These are phyloP conservation scores for Trichechus manatus DNA, from an alignment of 2,113 vertebrate genomes.

Conservation along the genomic window DNA sequence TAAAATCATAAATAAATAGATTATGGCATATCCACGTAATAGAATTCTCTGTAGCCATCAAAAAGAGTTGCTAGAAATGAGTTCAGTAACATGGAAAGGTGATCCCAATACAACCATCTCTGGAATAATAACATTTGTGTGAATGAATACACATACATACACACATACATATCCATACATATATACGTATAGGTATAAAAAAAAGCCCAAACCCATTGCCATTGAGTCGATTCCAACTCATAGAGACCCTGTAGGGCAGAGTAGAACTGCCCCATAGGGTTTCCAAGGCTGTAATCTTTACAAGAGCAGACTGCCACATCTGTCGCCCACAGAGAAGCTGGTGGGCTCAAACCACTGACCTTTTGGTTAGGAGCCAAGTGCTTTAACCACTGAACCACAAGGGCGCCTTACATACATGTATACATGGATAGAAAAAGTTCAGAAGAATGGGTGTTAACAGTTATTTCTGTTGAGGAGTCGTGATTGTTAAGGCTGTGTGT, in stretches of 20 bases:
- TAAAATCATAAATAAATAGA: neutral
- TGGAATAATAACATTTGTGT: neutral
- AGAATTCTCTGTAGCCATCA: neutral
- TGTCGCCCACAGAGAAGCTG: neutral
- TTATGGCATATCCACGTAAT: neutral
- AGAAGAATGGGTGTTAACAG: neutral
- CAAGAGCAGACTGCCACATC: neutral
- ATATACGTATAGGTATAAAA: too few relatives aligned
- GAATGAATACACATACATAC: neutral
- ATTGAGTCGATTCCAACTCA: neutral
- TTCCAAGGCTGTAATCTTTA: neutral
- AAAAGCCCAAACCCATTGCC: neutral
- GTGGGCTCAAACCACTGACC: neutral
- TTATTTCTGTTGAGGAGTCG: neutral
- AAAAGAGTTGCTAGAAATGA: slow-evolving; percentile 1
- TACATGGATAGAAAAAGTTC: neutral
- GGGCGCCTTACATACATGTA: neutral
- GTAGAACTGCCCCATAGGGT: neutral
- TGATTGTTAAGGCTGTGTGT: too few relatives aligned
- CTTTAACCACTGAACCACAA: neutral
- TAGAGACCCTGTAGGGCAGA: neutral
- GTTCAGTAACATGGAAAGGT: neutral
- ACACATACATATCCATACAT: neutral
- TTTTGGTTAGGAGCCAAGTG: neutral
- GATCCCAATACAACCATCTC: neutral